A percentile compares a stretch with the other conserved stretches of the same genome.
Evolutionary conservation across 2,888 invertebrate species (phyloP).

Genomic region (Liodrosophila aerea): DNA sequence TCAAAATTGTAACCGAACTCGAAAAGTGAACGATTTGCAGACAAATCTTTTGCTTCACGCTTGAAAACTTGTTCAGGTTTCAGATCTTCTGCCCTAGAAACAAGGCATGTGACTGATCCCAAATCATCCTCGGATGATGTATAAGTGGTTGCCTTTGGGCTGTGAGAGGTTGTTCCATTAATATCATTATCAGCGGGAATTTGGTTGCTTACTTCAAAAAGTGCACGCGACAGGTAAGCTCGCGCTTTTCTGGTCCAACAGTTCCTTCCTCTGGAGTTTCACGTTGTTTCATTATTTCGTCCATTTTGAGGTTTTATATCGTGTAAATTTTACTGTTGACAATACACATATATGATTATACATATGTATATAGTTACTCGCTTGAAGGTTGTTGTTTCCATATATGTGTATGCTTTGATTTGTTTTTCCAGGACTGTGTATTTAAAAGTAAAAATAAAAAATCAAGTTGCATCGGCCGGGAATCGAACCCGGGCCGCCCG

Average conservation of each 20-base stretch:
- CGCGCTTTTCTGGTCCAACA: background rate
- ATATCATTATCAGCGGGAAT: background rate
- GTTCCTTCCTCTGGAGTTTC: background rate
- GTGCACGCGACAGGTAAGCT: constrained; percentile 45
- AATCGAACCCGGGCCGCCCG: constrained; percentile 78
- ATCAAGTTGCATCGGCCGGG: constrained; percentile 8
- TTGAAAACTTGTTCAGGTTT: constrained; percentile 25
- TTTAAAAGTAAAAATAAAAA: too few relatives aligned
- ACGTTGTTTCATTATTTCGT: constrained; percentile 30
- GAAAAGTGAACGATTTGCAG: constrained; percentile 43
- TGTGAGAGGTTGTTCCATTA: background rate
- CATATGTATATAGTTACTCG: too few relatives aligned
- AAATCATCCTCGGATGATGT: constrained; percentile 17
- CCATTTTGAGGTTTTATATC: constrained; percentile 22
- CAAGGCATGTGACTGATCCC: constrained; percentile 33
- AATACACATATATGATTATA: too few relatives aligned
- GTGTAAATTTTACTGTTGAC: too few relatives aligned
- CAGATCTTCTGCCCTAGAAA: constrained; percentile 51
- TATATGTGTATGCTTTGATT: background rate
- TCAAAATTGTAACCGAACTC: constrained; percentile 57
- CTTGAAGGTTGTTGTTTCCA: background rate
- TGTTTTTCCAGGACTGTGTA: constrained; percentile 1
- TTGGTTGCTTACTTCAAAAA: constrained; percentile 28
- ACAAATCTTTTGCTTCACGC: background rate
- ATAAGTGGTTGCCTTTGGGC: constrained; percentile 13